Percentiles rank a stretch among this genome's conserved stretches.
Conservation (phyloP, 92 coral and sea anemone species). For the Umimayanthus chanpuru region DNA sequence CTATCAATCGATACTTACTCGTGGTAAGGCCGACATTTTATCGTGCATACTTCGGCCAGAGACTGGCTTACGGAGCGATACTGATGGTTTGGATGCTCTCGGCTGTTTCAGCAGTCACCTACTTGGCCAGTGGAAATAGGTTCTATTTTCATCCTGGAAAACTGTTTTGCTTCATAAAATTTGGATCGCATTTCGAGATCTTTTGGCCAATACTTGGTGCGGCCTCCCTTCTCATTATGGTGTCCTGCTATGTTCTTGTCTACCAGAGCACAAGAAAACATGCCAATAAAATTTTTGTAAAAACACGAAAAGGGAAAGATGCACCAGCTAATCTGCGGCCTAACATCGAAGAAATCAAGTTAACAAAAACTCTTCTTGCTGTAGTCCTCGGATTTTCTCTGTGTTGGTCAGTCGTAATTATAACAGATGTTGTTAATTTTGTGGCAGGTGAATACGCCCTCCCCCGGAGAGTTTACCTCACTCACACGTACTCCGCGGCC, state of each 20-base stretch:
- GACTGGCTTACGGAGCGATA: slow-evolving; percentile 41
- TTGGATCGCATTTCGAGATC: slow-evolving; percentile 30
- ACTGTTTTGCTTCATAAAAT: slow-evolving; percentile 63
- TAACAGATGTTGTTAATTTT: neutral
- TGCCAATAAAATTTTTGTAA: neutral
- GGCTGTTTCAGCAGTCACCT: neutral
- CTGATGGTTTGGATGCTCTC: slow-evolving; percentile 58
- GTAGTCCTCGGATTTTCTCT: slow-evolving; percentile 67
- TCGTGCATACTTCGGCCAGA: slow-evolving; percentile 58
- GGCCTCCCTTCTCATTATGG: neutral
- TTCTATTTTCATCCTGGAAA: slow-evolving; percentile 73
- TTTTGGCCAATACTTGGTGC: slow-evolving; percentile 25
- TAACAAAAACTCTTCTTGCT: slow-evolving; percentile 65
- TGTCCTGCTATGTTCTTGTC: slow-evolving; percentile 20
- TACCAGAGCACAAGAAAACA: neutral
- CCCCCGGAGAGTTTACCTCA: slow-evolving; percentile 48
- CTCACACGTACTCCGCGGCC: slow-evolving; percentile 60
- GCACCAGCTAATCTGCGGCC: neutral
- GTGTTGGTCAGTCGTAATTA: slow-evolving; percentile 52
- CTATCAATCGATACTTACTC: slow-evolving; percentile 70
- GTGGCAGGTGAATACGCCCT: slow-evolving; percentile 8
- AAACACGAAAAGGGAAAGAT: neutral
- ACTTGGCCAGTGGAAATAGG: slow-evolving; percentile 46
- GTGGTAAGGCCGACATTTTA: slow-evolving; percentile 69
- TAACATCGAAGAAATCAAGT: slow-evolving; percentile 60